Percentiles rank a stretch among this genome's conserved stretches.
phyloP scores from a whole-genome alignment of 2,113 vertebrate species.

The Anguilla japonica region DNA sequence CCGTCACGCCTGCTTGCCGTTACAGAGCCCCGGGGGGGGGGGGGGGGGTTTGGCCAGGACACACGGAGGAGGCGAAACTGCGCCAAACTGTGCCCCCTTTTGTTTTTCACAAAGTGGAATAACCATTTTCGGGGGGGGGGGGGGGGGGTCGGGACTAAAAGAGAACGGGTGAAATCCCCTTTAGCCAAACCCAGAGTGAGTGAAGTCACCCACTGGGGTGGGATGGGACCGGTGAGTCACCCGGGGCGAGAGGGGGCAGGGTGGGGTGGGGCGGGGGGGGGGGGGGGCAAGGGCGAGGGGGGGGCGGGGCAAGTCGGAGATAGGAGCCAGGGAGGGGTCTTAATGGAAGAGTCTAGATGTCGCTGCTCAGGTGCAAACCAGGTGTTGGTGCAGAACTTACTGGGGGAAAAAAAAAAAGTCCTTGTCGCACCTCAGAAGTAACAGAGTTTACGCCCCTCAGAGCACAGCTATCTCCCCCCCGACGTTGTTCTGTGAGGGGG shows the following conservation, averaged over 20 bases:
- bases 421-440: no score
- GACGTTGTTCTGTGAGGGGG: no score
- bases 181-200: not conserved
- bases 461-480: not conserved
- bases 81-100: not conserved
- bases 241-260: not conserved
- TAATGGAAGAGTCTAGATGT: no score
- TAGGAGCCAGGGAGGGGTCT: no score
- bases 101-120: not conserved
- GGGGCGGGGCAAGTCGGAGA: no score
- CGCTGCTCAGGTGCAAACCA: no score
- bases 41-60: not conserved
- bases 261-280: not conserved
- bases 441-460: not conserved
- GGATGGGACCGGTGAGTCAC: not conserved
- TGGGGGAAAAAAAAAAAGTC: no score
- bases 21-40: not conserved
- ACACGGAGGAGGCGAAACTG: not conserved
- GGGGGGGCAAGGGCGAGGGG: not conserved
- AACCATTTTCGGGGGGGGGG: not conserved
- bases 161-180: not conserved
- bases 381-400: no score
- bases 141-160: not conserved
- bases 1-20: not conserved
- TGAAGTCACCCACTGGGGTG: not conserved